These are phyloP conservation scores for Elymnias hypermnestra DNA, from an alignment of 1,140 invertebrate genomes.

Conservation along the genomic window DNA sequence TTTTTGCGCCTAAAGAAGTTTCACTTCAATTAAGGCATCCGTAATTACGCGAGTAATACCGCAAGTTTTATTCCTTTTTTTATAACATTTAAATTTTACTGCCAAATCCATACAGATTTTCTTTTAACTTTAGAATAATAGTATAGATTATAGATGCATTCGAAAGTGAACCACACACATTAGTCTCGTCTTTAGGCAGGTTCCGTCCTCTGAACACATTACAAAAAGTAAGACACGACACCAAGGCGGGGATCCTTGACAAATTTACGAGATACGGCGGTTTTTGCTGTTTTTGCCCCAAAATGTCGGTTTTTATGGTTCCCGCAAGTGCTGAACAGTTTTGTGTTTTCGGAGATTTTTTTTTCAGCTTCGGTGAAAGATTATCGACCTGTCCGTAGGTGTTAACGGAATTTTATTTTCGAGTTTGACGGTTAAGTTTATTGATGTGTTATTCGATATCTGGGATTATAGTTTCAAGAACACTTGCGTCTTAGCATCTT, in stretches of 20 bases:
- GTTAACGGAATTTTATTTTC: constrained; percentile 42
- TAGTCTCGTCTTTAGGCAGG: not conserved
- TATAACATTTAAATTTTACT: too few species aligned
- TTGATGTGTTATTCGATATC: constrained; percentile 20
- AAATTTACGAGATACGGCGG: constrained; percentile 47
- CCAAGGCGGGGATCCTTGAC: constrained; percentile 40
- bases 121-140: too few species aligned
- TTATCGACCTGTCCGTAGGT: constrained; percentile 42
- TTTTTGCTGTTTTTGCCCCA: constrained; percentile 45
- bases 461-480: constrained; percentile 7
- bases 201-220: constrained; percentile 6
- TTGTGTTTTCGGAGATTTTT: constrained; percentile 22
- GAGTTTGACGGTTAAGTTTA: constrained; percentile 16
- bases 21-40: too few species aligned
- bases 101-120: too few species aligned
- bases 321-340: constrained; percentile 35
- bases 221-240: constrained; percentile 26
- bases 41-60: too few species aligned
- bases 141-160: too few species aligned
- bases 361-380: constrained; percentile 27
- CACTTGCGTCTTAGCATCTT: too few species aligned
- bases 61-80: too few species aligned
- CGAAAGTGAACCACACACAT: too few species aligned
- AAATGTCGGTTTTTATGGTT: constrained; percentile 33
- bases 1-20: too few species aligned